Percentiles rank a stretch among this genome's conserved stretches.
These are phyloP conservation scores for Ictalurus furcatus DNA, from an alignment of 2,113 vertebrate species.

Conservation along the genomic window DNA sequence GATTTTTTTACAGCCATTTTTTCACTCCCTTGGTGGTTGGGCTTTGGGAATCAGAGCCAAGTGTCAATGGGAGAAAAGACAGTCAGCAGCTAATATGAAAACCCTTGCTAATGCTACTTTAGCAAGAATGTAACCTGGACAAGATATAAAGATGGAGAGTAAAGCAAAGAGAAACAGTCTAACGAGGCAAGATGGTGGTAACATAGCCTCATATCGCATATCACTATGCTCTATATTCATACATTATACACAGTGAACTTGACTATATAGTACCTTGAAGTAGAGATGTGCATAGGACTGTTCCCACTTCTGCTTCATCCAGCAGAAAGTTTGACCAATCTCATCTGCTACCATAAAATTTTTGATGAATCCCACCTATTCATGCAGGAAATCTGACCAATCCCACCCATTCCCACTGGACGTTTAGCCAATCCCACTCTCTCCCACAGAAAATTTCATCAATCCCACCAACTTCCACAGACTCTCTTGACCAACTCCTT, in stretches of 20 bases:
- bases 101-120: conserved; percentile 30
- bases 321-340: background rate
- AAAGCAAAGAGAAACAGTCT: background rate
- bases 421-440: too few relatives aligned
- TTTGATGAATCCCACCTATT: background rate
- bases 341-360: background rate
- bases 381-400: too few relatives aligned
- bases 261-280: background rate
- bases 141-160: background rate
- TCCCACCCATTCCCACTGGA: too few relatives aligned
- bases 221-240: background rate
- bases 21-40: conserved; percentile 39
- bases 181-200: background rate
- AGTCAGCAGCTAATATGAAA: conserved; percentile 39
- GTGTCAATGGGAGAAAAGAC: conserved; percentile 55
- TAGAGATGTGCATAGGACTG: background rate
- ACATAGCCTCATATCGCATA: background rate
- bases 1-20: conserved; percentile 41
- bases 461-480: too few relatives aligned
- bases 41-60: conserved; percentile 57
- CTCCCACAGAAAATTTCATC: too few relatives aligned
- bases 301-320: background rate
- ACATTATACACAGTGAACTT: background rate
- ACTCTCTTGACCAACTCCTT: too few relatives aligned
- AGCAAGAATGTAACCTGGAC: background rate